Evolutionary conservation across 2,797 vertebrate genomes (phyloP), one percentile per base, ranked within the genome.

Genomic region (Sebastes steindachneri): DNA sequence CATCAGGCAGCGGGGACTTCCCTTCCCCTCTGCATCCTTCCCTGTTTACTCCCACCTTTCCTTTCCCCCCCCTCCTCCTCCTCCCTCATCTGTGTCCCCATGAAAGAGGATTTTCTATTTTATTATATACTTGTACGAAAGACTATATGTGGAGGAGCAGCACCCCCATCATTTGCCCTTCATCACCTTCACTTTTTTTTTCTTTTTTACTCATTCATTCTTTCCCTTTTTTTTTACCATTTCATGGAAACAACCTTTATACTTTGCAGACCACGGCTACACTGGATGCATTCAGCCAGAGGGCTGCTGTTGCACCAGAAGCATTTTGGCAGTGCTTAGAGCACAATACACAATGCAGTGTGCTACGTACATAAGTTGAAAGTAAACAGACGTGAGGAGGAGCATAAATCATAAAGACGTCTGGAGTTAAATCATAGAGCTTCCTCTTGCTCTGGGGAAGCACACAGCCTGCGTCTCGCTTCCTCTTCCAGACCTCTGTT

Each of bases 1-100:
- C 80, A 75, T 77, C 67, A 85, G 68, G 51, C 87, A 68, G 70
- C 0, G 9, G 45, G 77, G 79, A 88, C 92, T 91, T 92, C 93
- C 93, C 89, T 84, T 93, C 91, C 90, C 87, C 63, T 73, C 80
- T 66, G 80, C 70, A 82, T 86, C 78, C 85, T 89, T 88, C 83
- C 80, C 82, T 84, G 78, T 65, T 71, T 54, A 63, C 82, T 84
- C 83, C 87, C 83, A 70, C 77, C 87, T 75, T 68, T 57, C 55
- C 23, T 21, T 4, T 11, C 80, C 35, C 58, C 41, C 10, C 7
- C 53, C 37, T 14, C 11, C 35, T 37, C 35, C 62, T 28, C 29
- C 14, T 62, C n/a, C n/a, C 25, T 31, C 26, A 51, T 15, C 66
- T 62, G 33, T n/a, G 26, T 53, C 51, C 73, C 84, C 72, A 76